Evolutionary conservation across 2,888 invertebrate genomes (phyloP).

Genomic region (Leptinotarsa rubiginosa): DNA sequence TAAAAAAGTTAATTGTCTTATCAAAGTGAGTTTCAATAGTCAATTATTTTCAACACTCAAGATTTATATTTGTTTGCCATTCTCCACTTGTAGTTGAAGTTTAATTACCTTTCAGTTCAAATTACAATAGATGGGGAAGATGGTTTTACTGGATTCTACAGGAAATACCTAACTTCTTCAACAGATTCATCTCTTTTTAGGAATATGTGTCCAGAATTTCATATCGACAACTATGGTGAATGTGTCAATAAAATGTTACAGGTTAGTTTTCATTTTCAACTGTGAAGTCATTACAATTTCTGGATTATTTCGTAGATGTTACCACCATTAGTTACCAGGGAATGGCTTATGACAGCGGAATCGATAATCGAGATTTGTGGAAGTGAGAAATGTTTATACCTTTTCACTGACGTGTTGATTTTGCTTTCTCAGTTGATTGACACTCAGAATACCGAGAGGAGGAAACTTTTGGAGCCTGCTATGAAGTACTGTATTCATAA

Average conservation of each 20-base stretch:
- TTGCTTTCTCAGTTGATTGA: conserved; percentile 57
- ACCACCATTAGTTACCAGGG: conserved; percentile 57
- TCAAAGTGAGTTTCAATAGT: too few species aligned
- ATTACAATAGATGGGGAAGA: conserved; percentile 37
- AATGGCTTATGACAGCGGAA: conserved; percentile 57
- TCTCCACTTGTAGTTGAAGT: neutral
- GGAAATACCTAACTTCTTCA: conserved; percentile 37
- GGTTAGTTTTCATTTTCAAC: conserved; percentile 16
- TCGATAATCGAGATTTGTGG: conserved; percentile 50
- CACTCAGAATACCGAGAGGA: conserved; percentile 51
- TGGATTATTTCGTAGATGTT: conserved; percentile 45
- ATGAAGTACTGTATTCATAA: conserved; percentile 58
- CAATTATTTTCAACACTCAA: too few species aligned
- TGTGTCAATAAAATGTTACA: conserved; percentile 43
- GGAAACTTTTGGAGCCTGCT: conserved; percentile 43
- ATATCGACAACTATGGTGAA: conserved; percentile 49
- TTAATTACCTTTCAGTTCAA: conserved; percentile 36
- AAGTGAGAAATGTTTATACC: conserved; percentile 49
- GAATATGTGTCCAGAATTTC: conserved; percentile 45
- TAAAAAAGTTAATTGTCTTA: conserved; percentile 17
- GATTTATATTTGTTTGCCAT: too few species aligned
- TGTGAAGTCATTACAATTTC: neutral
- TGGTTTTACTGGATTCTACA: conserved; percentile 42
- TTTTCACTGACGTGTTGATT: conserved; percentile 57
- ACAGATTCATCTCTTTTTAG: conserved; percentile 31